Evolutionary conservation across 2,888 invertebrate genomes (phyloP).

Genomic region (Erebia aethiops): DNA sequence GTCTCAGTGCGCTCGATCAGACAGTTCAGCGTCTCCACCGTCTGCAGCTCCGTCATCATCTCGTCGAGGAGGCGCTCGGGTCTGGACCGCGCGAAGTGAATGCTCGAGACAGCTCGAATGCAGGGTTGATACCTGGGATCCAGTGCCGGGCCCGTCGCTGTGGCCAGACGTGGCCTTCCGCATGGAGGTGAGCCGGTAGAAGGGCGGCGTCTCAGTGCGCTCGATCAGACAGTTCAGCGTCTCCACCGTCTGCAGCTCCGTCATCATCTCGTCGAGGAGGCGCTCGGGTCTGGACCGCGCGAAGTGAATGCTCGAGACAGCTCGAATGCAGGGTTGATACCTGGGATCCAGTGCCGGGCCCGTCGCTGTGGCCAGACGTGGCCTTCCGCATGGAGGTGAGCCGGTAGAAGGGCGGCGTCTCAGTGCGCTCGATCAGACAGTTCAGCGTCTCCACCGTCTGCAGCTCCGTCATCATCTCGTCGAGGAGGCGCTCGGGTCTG

Average conservation of each 20-base stretch:
- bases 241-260: slow-evolving; percentile 98
- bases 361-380: slow-evolving; percentile 85
- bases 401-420: slow-evolving; percentile 98
- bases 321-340: slow-evolving; percentile 43
- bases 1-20: slow-evolving; percentile 98
- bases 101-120: too few species aligned
- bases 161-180: slow-evolving; percentile 91
- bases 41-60: slow-evolving; percentile 98
- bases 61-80: slow-evolving; percentile 97
- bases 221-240: slow-evolving; percentile 97
- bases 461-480: slow-evolving; percentile 98
- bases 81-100: slow-evolving; percentile 92
- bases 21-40: slow-evolving; percentile 97
- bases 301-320: slow-evolving; percentile 74
- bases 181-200: slow-evolving; percentile 96
- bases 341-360: slow-evolving; percentile 75
- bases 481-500: slow-evolving; percentile 94
- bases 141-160: slow-evolving; percentile 74
- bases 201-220: slow-evolving; percentile 98
- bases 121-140: slow-evolving; percentile 62
- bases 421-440: slow-evolving; percentile 97
- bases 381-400: slow-evolving; percentile 96
- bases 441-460: slow-evolving; percentile 98
- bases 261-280: slow-evolving; percentile 98
- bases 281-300: slow-evolving; percentile 96